Evolutionary conservation across 2,113 vertebrate genomes (phyloP), one percentile per base, ranked within the genome.

Genomic region (Leucoraja erinaceus): DNA sequence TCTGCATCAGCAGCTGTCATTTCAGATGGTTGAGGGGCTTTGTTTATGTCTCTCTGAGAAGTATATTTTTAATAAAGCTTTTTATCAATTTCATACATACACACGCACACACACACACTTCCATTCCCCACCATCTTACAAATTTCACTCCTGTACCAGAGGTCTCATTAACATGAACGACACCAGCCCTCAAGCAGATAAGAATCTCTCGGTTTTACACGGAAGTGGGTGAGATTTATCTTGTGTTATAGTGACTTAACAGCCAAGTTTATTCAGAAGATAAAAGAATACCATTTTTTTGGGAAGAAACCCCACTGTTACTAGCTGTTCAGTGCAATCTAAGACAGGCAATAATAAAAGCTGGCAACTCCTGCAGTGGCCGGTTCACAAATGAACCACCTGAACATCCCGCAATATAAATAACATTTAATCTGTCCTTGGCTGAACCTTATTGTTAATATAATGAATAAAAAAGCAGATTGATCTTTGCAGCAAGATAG

Each of bases 11-110:
- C 83, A 86, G 83, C 56, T 86, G 83, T 63, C 83, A 88, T 66
- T 88, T 88, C 83, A 88, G 22, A 88, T 88, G 59, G 59, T 63
- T 66, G 59, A 63, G 28, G 28, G 28, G 83, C 83, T 88, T 88
- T 63, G 83, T 88, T 88, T 61, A 20, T 83, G 54, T 56, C 54
- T 31, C 28, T 31, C 28, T 31, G 59, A 66, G 59, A 88, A n/a
- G 75, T 77, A 84, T 31, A 63, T 88, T 33, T 31, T 31, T 31
- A 83, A 88, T 31, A 63, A 63, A 63, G 6, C 83, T 88, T 88
- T 88, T 88, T 88, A 88, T 88, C n/a, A 66, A 88, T 88, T 88
- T 88, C 61, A 88, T 31, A 14, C 31, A 61, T 14, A n/a, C n/a
- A 31, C 59, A 47, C 38, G 54, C 25, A 47, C 38, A 47, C 38